Evolutionary conservation across 2,888 invertebrate genomes (phyloP).

Genomic region (Ecliptopera silaceata): DNA sequence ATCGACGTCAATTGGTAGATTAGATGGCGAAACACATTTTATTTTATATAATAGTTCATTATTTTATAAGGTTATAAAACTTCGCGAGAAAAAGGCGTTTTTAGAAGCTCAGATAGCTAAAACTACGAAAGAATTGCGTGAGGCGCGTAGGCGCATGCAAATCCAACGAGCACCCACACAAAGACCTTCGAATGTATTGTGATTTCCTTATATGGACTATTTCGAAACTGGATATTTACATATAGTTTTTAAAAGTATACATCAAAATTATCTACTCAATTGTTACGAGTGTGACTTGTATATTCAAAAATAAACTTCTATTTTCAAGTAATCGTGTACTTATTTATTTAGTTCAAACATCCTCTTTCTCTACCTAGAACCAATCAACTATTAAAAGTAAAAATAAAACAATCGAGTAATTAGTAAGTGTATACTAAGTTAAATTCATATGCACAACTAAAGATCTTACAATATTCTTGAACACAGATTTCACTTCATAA

Average conservation of each 20-base stretch:
- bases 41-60: neutral
- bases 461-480: constrained; percentile 5
- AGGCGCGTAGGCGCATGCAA: constrained; percentile 55
- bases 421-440: constrained; percentile 5
- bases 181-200: neutral
- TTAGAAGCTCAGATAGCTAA: constrained; percentile 53
- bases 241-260: neutral
- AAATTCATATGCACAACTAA: constrained; percentile 17
- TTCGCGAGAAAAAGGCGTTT: constrained; percentile 55
- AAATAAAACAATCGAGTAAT: constrained; percentile 1
- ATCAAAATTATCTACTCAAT: neutral
- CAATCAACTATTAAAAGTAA: no score
- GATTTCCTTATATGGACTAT: neutral
- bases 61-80: constrained; percentile 50
- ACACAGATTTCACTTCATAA: neutral
- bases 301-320: no score
- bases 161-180: constrained; percentile 5
- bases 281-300: neutral
- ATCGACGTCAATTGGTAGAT: no score
- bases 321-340: neutral
- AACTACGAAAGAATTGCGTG: constrained; percentile 49
- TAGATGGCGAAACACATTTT: no score
- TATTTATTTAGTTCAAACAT: no score
- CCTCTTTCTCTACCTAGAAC: no score
- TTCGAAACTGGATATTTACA: neutral